Base-by-base conservation (phyloP, 2,888 invertebrate species). In the Trypoxylon attenuatum region DNA sequence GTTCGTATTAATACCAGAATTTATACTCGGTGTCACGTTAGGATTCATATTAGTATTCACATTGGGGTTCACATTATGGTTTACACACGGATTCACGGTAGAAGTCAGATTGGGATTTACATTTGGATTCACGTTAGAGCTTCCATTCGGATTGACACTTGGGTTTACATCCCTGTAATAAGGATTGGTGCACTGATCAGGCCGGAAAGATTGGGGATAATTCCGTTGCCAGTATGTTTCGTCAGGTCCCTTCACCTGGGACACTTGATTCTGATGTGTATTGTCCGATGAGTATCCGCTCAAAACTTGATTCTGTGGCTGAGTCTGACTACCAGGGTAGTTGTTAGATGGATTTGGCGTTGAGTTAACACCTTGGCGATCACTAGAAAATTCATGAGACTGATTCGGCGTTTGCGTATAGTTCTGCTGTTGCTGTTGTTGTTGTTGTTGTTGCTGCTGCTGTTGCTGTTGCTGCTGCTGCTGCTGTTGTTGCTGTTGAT, bases 51-150 rank as follows among this genome's bases (percentile, higher is more conserved):
- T 13, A 10, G 10, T 89, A 77, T 89, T 81, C 2, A 76, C 59
- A 21, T 74, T 76, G 0, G 80, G 65, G 38, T 72, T 72, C 33
- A 73, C 71, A 13, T 33, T 33, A 10, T 10, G 13, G 33, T 33
- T 33, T 8, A 33, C 13, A 13, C 13, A 13, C 33, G 5, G 33
- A 33, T 0, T 33, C 0, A 33, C 33, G 13, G 10, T 33, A 13
- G n/a, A 13, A 22, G 77, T 84, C 49, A 84, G 85, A 65, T 89
- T 89, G n/a, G 90, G 89, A 77, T 89, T 81, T 4, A 76, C 59
- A 22, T 74, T 76, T 0, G 81, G 67, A 39, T 69, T 72, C 0
- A 33, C 33, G 13, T 33, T 33, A 13, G n/a, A 13, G 21, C 77
- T 84, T 49, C 84, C 85, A 65, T 89, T 89, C 13, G 90, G 89